Evolutionary conservation across 2,888 invertebrate species (phyloP).

Genomic region (Papilio elwesi): DNA sequence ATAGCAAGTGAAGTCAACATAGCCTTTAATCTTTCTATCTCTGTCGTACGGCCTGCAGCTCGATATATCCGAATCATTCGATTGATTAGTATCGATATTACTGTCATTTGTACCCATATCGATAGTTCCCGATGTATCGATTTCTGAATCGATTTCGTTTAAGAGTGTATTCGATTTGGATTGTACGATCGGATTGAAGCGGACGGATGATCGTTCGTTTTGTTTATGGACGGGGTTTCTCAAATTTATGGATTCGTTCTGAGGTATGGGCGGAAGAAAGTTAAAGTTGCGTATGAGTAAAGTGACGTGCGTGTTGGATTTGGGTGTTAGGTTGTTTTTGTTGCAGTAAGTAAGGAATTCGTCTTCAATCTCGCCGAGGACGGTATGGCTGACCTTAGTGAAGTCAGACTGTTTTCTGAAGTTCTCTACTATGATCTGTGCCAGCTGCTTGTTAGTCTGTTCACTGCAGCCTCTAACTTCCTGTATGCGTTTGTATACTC

Average conservation of each 20-base stretch:
- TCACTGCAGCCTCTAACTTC: conserved; percentile 88
- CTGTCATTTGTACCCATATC: conserved; percentile 63
- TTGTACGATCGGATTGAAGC: conserved; percentile 86
- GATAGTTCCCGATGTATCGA: conserved; percentile 66
- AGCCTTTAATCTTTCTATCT: conserved; percentile 89
- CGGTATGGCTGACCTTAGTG: conserved; percentile 92
- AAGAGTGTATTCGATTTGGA: conserved; percentile 75
- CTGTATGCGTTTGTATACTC: conserved; percentile 92
- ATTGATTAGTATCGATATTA: conserved; percentile 70
- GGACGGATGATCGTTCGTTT: conserved; percentile 64
- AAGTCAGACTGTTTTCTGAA: conserved; percentile 91
- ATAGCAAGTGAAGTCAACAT: conserved; percentile 93
- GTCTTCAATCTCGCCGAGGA: conserved; percentile 92
- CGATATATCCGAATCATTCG: conserved; percentile 73
- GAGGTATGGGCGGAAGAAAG: conserved; percentile 87
- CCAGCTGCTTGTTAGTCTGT: conserved; percentile 92
- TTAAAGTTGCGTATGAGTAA: conserved; percentile 94
- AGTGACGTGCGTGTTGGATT: conserved; percentile 92
- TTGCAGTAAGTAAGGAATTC: conserved; percentile 91
- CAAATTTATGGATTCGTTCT: conserved; percentile 45
- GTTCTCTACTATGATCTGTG: conserved; percentile 91
- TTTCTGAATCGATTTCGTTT: conserved; percentile 75
- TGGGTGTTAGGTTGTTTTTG: conserved; percentile 77
- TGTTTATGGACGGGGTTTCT: conserved; percentile 42
- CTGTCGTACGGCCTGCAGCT: conserved; percentile 79